Evolutionary conservation across 2,888 invertebrate genomes (phyloP).

Genomic region (Plebejus melissa): DNA sequence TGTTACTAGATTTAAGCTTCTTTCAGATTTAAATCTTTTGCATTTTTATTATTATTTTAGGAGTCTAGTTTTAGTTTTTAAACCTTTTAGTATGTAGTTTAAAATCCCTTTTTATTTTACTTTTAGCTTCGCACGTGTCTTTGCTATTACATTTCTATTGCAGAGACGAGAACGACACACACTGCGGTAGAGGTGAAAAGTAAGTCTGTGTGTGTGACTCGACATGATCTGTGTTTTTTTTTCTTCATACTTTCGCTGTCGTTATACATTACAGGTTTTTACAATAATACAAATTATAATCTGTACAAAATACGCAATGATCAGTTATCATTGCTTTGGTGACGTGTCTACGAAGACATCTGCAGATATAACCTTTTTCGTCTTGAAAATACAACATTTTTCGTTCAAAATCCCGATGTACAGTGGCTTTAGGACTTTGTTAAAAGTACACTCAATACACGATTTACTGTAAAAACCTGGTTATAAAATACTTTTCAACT

Average conservation of each 20-base stretch:
- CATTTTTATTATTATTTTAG: neutral
- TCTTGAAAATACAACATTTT: neutral
- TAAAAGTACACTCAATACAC: too few species aligned
- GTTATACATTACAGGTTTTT: conserved; percentile 6
- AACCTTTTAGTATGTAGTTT: conserved; percentile 3
- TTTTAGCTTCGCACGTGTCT: conserved; percentile 38
- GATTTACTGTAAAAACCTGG: neutral
- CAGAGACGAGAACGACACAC: conserved; percentile 39
- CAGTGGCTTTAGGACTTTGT: too few species aligned
- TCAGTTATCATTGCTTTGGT: neutral
- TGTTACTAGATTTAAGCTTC: neutral
- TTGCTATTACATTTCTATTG: conserved; percentile 40
- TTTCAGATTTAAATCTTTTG: neutral
- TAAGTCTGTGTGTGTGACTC: conserved; percentile 37
- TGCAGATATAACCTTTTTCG: neutral
- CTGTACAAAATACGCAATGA: neutral
- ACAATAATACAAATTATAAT: neutral
- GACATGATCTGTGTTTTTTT: neutral
- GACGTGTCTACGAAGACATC: neutral
- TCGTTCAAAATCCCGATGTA: too few species aligned
- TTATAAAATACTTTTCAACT: too few species aligned
- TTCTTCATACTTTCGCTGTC: neutral
- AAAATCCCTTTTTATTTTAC: conserved; percentile 10
- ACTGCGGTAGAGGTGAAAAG: conserved; percentile 38
- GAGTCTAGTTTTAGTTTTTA: conserved; percentile 6